A percentile compares a stretch with the other conserved stretches of the same genome.
Evolutionary conservation across 2,113 vertebrate species (phyloP).

Genomic region (Tauraco erythrolophus): DNA sequence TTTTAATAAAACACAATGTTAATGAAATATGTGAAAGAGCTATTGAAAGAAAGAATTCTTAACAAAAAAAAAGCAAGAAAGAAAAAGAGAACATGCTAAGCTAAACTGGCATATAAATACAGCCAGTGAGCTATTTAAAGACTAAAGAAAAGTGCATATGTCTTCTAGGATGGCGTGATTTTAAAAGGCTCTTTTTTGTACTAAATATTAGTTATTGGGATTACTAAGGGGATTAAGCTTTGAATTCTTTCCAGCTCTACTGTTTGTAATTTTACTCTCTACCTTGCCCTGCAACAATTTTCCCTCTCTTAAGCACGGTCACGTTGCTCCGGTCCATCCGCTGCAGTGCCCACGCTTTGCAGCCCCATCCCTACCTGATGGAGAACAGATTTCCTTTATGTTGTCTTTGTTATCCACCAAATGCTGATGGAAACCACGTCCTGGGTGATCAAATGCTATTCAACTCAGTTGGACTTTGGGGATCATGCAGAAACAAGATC

Average conservation of each 20-base stretch:
- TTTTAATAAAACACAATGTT: conserved; percentile 43
- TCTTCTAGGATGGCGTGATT: background rate
- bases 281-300: background rate
- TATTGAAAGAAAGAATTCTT: background rate
- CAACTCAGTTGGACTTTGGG: background rate
- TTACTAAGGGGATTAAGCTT: background rate
- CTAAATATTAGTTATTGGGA: background rate
- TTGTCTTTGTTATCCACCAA: background rate
- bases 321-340: fast-evolving
- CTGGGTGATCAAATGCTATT: background rate
- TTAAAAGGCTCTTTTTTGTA: background rate
- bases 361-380: fast-evolving
- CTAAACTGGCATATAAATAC: background rate
- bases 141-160: fast-evolving
- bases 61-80: background rate
- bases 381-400: background rate
- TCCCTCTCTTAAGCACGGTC: fast-evolving
- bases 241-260: background rate
- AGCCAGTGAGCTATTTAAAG: background rate
- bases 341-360: fast-evolving
- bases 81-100: background rate
- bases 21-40: conserved; percentile 40
- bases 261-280: background rate
- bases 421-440: background rate
- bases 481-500: background rate